These are phyloP conservation scores for Drosophila pseudoobscura DNA, from an alignment of 1,140 invertebrate species.

Conservation along the genomic window DNA sequence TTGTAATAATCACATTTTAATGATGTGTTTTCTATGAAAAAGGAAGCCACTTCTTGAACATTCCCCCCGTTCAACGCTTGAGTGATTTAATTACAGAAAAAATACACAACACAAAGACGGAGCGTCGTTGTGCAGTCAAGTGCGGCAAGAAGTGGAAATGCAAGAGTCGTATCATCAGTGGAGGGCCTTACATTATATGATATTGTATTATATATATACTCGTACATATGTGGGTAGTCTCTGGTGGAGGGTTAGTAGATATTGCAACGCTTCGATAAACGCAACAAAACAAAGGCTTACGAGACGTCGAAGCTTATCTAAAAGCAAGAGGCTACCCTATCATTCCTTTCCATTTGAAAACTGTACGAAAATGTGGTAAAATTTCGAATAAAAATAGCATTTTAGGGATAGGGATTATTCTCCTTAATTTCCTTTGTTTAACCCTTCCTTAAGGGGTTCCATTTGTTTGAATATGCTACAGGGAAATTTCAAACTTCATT, in stretches of 20 bases:
- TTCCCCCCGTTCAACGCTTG: conserved; percentile 58
- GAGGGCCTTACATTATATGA: conserved; percentile 17
- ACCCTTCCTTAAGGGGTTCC: too few species aligned
- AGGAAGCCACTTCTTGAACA: conserved; percentile 26
- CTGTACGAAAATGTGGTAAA: too few species aligned
- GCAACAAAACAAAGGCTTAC: conserved; percentile 67
- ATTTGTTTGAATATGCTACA: too few species aligned
- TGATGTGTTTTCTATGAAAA: conserved; percentile 45
- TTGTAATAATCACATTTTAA: conserved; percentile 66
- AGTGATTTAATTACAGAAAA: conserved; percentile 78
- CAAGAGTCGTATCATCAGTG: conserved; percentile 30
- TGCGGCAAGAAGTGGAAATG: conserved; percentile 63
- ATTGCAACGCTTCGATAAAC: conserved; percentile 80
- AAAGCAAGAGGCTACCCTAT: conserved; percentile 1
- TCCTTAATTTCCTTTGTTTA: too few species aligned
- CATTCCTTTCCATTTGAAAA: too few species aligned
- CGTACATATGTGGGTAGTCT: too few species aligned
- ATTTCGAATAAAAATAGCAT: too few species aligned
- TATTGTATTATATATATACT: background rate
- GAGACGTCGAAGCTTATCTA: conserved; percentile 47
- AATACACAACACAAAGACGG: conserved; percentile 11
- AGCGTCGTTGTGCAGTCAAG: conserved; percentile 66
- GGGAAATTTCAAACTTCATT: too few species aligned
- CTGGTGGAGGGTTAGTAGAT: too few species aligned
- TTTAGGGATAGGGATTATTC: too few species aligned